A percentile compares a stretch with the other conserved stretches of the same genome.
These are phyloP conservation scores for Typhlichthys eigenmanni DNA, from an alignment of 2,797 vertebrate species.

Conservation along the genomic window DNA sequence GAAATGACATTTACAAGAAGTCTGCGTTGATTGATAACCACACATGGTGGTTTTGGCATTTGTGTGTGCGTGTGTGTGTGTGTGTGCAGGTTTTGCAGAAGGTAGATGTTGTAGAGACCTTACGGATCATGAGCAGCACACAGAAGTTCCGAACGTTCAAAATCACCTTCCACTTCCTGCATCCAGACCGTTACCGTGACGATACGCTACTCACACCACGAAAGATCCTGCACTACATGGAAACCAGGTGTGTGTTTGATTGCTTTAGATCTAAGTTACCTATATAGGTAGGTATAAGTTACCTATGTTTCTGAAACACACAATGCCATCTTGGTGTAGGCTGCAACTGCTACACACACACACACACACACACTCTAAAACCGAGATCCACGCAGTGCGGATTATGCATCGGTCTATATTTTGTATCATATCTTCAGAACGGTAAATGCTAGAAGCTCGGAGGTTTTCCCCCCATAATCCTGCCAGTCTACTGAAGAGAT, in stretches of 20 bases:
- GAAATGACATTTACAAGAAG: too few species aligned
- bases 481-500: too few species aligned
- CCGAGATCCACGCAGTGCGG: too few species aligned
- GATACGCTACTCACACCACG: slow-evolving; percentile 85
- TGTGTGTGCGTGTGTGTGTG: slow-evolving; percentile 3
- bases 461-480: too few species aligned
- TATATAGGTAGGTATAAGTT: too few species aligned
- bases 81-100: slow-evolving; percentile 86
- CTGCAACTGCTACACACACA: too few species aligned
- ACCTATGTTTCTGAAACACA: too few species aligned
- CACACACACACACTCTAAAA: too few species aligned
- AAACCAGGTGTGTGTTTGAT: slow-evolving; percentile 76
- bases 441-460: too few species aligned
- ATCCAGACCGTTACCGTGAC: slow-evolving; percentile 78
- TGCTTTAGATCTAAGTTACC: neutral
- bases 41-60: slow-evolving; percentile 3
- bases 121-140: slow-evolving; percentile 65
- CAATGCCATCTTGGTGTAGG: too few species aligned
- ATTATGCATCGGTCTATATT: too few species aligned
- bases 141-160: slow-evolving; percentile 79
- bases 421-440: too few species aligned
- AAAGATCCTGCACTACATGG: slow-evolving; percentile 89
- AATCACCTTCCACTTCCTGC: slow-evolving; percentile 86
- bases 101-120: slow-evolving; percentile 84
- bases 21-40: neutral